Evolutionary conservation across 2,888 invertebrate genomes (phyloP), one percentile per base, ranked within the genome.

Genomic region (Papilio protenor): DNA sequence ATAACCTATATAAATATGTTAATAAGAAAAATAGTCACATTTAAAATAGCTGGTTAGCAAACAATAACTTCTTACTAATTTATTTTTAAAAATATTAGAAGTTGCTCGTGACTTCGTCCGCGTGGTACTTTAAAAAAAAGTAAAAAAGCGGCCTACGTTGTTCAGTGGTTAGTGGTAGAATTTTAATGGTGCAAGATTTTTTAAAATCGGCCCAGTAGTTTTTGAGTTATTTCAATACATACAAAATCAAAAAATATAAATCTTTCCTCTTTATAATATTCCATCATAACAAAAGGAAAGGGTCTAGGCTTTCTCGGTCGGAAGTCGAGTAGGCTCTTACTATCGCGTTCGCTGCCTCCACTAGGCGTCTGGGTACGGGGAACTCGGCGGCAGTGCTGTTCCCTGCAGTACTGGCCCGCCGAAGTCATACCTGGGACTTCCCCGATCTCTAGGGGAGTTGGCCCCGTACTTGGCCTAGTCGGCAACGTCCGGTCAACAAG

Each of bases 401-500:
- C 57, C 57, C 57, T 59, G 57, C 57, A 59, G 12, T 59, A 59
- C 61, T 8, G 6, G 14, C 16, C 27, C 18, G 61, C 61, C 61
- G 61, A 33, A 64, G 61, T 64, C 61, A 64, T 33, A 64, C 69
- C 69, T 70, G 69, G 33, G 69, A 47, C 69, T 70, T 45, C 69
- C 69, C 69, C 21, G 8, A 21, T 40, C 21, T 14, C 47, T 40
- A 70, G 40, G 52, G 45, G 14, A 49, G 52, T 47, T 16, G 55
- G 33, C 33, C 27, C 40, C 74, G 45, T 45, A 45, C 45, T 27
- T 23, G 8, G 10, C n/a, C 12, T 12, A 52, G 33, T n/a, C 33
- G 33, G 55, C 33, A 55, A 18, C 73, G 52, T 33, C 55, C 23
- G 47, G 33, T 21, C 59, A 21, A 59, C 59, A 45, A 61, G 45